A percentile compares a stretch with the other conserved stretches of the same genome.
Evolutionary conservation across 2,113 vertebrate genomes (phyloP).

Genomic region (Cygnus buccinator): DNA sequence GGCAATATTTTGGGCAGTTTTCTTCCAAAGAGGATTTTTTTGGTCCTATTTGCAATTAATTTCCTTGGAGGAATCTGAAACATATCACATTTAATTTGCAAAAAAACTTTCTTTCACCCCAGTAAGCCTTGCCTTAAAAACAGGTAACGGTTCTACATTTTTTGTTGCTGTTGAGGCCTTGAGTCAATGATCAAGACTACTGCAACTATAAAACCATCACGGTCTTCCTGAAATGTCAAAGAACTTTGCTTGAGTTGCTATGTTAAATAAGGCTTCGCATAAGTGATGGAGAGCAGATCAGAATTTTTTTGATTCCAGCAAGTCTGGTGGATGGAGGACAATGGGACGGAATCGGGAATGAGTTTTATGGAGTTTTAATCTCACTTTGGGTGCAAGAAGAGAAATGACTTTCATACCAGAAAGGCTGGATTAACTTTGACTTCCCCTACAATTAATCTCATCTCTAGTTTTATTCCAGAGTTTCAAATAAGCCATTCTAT

Average conservation of each 20-base stretch:
- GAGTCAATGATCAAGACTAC: not conserved
- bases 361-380: not conserved
- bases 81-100: not conserved
- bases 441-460: not conserved
- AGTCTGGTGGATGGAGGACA: not conserved
- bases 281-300: not conserved
- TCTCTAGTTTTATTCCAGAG: not conserved
- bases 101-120: not conserved
- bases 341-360: not conserved
- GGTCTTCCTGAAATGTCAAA: not conserved
- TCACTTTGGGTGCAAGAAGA: not conserved
- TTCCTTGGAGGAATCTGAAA: not conserved
- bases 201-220: not conserved
- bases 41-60: not conserved
- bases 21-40: not conserved
- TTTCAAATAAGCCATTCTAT: not conserved
- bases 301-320: not conserved
- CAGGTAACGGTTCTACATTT: not conserved
- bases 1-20: not conserved
- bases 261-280: not conserved
- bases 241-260: not conserved
- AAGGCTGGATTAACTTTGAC: not conserved
- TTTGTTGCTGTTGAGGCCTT: not conserved
- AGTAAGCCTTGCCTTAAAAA: not conserved
- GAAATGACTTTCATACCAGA: not conserved